phyloP scores from a whole-genome alignment of 2,797 vertebrate species.

The Phoeniculus purpureus region DNA sequence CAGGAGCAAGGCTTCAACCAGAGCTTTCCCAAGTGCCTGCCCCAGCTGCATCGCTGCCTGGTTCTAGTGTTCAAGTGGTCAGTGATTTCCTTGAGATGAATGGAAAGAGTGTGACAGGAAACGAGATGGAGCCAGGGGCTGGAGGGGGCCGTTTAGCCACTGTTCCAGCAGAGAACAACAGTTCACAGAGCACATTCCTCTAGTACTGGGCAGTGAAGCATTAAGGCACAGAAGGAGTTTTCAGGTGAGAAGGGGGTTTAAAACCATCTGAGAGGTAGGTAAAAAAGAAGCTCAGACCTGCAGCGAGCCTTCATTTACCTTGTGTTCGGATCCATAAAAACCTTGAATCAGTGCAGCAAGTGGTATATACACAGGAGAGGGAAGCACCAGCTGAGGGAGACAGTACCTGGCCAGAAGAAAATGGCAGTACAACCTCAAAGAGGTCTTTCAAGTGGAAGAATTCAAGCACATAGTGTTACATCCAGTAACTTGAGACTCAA shows the following conservation, averaged over 20 bases:
- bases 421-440: slow-evolving; percentile 2
- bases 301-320: slow-evolving; percentile 59
- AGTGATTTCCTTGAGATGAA: background rate
- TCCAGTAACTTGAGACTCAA: slow-evolving; percentile 23
- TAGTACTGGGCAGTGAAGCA: background rate
- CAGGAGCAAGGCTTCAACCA: background rate
- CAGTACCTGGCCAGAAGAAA: background rate
- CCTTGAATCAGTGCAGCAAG: slow-evolving; percentile 53
- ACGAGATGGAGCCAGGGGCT: background rate
- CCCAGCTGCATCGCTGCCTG: background rate
- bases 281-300: slow-evolving; percentile 37
- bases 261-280: slow-evolving; percentile 54
- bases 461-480: slow-evolving; percentile 59
- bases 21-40: background rate
- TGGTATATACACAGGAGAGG: background rate
- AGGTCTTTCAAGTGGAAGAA: slow-evolving; percentile 22
- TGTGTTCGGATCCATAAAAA: background rate
- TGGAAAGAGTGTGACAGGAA: background rate
- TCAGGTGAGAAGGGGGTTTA: background rate
- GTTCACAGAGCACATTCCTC: background rate
- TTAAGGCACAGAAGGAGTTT: slow-evolving; percentile 50
- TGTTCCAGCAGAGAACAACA: background rate
- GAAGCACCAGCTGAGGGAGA: background rate
- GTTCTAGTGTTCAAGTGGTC: slow-evolving; percentile 25
- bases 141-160: background rate